Evolutionary conservation across 2,888 invertebrate species (phyloP), one percentile per base, ranked within the genome.

Genomic region (Cyrtodaria siliqua): DNA sequence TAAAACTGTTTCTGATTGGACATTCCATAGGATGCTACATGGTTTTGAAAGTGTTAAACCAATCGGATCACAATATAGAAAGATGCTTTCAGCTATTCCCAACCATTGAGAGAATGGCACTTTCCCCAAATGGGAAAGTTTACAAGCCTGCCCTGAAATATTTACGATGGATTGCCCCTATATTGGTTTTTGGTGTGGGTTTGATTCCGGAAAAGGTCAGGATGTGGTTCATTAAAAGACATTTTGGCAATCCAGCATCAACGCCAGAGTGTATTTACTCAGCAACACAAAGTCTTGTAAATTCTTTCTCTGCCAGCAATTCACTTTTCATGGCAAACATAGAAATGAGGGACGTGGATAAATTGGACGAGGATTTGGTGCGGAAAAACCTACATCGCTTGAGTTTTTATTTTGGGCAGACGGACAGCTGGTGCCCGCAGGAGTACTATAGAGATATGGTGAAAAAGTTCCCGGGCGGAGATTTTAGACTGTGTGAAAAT

Each of bases 1-100:
- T 96, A 16, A 84, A 79, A 26, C 81, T 98, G 47, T 96, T 97
- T 92, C 93, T 98, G 44, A 95, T 98, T 84, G 97, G 97, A 1
- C 98, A 98, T 94, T 98, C 98, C 0, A 97, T 98, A 89, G 98
- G 98, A 2, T 95, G 96, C 62, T 97, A 97, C 95, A 95, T 97
- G 89, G 94, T 95, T 77, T 91, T 97, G 68, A 96, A 97, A 90
- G 91, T 97, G 57, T 90, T 97, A 29, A 94, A 96, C 82, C 93
- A 86, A 23, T 83, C 93, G 26, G 81, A 89, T 18, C 73, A 88
- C 23, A 68, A 73, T 27, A 93, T 94, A 20, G 50, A 81, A 29
- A 83, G 89, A 70, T 96, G 87, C 92, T 94, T 86, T 92, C 93
- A 97, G 79, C 93, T 98, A 2, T 98, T 97, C 93, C 98, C 98